Evolutionary conservation across 2,888 invertebrate genomes (phyloP), one percentile per base, ranked within the genome.

Genomic region (Tachina lurida): DNA sequence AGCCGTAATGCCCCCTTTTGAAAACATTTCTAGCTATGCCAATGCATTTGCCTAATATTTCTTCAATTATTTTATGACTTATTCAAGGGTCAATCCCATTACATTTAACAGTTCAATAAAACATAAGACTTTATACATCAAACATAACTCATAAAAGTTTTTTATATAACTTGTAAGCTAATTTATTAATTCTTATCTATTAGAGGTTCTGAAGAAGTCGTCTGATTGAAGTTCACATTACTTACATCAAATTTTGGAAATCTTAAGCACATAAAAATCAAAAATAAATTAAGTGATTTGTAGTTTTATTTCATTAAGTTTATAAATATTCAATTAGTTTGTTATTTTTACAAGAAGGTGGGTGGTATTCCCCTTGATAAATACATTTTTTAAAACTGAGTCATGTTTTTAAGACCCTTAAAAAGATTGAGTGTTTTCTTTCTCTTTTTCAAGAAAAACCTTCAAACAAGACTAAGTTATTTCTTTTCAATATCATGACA

Each of bases 401-500:
- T 84, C 83, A 84, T 67, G 19, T 39, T 4, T 65, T 60, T n/a
- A 73, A 62, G 31, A 67, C 31, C 22, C 52, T 76, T 63, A 63
- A 78, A 63, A 45, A 52, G n/a, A 45, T 10, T 47, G 12, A 12
- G 1, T 31, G 1, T 31, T 31, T 31, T 31, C 31, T 31, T 31
- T 31, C 7, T 31, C 43, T 54, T 63, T 52, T 19, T 15, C n/a
- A 56, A 65, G 47, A 63, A 70, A 47, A 22, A 4, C 60, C 73
- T 76, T 56, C 49, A 71, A 56, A 43, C 13, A 31, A 52, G 22
- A 10, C 10, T 9, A 12, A 45, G 3, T 15, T 22, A 63, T 3
- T 77, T 77, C 65, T 77, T 65, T 65, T 19, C 58, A 60, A 45
- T 9, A 41, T 8, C 10, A 65, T 86, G 86, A 86, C 86, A 73